Percentiles rank a stretch among this genome's conserved stretches.
These are phyloP conservation scores for Brachyopa scutellaris DNA, from an alignment of 2,888 invertebrate species.

Conservation along the genomic window DNA sequence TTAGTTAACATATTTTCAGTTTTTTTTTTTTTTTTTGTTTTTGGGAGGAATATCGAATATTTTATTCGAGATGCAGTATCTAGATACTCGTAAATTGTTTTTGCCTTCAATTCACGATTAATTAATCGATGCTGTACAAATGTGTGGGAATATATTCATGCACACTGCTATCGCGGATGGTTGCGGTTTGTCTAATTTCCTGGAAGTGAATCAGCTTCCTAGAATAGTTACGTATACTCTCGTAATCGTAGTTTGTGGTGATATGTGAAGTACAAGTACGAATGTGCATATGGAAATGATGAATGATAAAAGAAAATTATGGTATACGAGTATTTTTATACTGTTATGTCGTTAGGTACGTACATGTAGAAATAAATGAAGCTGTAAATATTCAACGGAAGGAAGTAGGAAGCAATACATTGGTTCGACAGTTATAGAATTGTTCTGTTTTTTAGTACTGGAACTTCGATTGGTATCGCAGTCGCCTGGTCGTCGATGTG, in stretches of 20 bases:
- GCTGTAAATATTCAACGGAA: slow-evolving; percentile 20
- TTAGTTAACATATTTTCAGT: slow-evolving; percentile 34
- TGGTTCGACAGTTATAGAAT: too few species aligned
- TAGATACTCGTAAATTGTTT: slow-evolving; percentile 1
- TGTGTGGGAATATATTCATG: slow-evolving; percentile 37
- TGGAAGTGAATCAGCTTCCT: slow-evolving; percentile 65
- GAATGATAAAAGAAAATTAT: neutral
- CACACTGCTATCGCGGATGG: slow-evolving; percentile 23
- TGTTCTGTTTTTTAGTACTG: too few species aligned
- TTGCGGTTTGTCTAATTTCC: slow-evolving; percentile 51
- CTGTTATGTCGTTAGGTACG: slow-evolving; percentile 54
- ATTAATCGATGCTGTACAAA: slow-evolving; percentile 23
- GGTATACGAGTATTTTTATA: slow-evolving; percentile 24
- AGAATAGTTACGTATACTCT: too few species aligned
- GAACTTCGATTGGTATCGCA: too few species aligned
- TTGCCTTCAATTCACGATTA: slow-evolving; percentile 42
- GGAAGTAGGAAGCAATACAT: slow-evolving; percentile 36
- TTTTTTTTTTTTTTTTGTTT: neutral
- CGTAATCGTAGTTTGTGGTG: slow-evolving; percentile 14
- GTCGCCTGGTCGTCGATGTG: too few species aligned
- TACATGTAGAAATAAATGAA: neutral
- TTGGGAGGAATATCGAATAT: neutral
- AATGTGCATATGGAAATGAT: slow-evolving; percentile 30
- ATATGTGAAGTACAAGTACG: slow-evolving; percentile 38
- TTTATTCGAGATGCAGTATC: neutral